These are phyloP conservation scores for Scartelaos histophorus DNA, from an alignment of 2,113 vertebrate species.

Conservation along the genomic window DNA sequence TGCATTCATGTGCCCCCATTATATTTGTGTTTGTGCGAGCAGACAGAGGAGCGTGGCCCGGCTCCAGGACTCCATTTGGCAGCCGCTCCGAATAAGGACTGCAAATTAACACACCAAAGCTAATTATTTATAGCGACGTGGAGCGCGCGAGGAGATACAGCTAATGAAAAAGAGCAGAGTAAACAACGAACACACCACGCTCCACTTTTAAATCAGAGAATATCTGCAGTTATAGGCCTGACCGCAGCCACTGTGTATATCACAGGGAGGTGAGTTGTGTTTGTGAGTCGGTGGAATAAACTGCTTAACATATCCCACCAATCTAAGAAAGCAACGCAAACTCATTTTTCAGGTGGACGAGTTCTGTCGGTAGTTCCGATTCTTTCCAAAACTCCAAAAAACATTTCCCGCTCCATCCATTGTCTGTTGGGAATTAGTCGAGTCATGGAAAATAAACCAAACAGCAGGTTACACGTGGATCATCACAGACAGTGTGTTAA, in stretches of 20 bases:
- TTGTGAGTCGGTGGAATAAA: background rate
- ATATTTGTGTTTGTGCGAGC: background rate
- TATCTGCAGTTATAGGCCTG: background rate
- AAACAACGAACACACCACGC: background rate
- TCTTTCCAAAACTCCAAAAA: no score
- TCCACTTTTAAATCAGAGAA: background rate
- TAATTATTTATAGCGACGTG: background rate
- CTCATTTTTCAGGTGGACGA: no score
- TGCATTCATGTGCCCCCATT: background rate
- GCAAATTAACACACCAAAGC: conserved; percentile 2
- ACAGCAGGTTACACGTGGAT: no score
- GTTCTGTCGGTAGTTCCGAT: no score
- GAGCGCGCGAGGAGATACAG: background rate
- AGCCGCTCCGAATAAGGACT: background rate
- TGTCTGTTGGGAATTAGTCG: no score
- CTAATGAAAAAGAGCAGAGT: background rate
- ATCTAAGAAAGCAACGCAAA: no score
- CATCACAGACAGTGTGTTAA: no score
- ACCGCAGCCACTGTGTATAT: background rate
- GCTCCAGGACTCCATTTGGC: background rate
- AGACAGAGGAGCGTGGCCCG: background rate
- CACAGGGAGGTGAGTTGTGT: background rate
- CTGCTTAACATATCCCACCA: no score
- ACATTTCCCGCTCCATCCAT: no score
- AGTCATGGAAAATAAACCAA: no score